Evolutionary conservation across 1,140 invertebrate species (phyloP), one percentile per base, ranked within the genome.

Genomic region (Drosophila sp.): DNA sequence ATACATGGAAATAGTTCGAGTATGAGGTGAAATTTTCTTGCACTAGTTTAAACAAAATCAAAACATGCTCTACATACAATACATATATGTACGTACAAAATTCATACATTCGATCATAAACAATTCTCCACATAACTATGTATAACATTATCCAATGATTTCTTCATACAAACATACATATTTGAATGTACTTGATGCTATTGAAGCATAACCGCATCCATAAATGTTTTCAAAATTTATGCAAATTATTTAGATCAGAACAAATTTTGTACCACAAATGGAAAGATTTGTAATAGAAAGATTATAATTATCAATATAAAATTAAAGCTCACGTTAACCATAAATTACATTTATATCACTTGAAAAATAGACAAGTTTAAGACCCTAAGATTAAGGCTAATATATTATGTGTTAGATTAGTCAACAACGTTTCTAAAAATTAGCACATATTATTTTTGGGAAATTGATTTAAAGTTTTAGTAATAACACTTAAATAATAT

Each of bases 181-280:
- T 17, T 10, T 60, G 56, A 23, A 33, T 58, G 10, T 35, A 27
- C 40, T 25, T 61, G 60, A 17, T 70, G 60, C 57, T 58, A 69
- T 72, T 67, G 40, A 40, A 74, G 71, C 73, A 75, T 67, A 64
- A 63, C 35, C 32, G 1, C 29, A 40, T 8, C 30, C 8, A 23
- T 40, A 66, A 47, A 33, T 76, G 58, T 76, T 69, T 76, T 63
- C 60, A 66, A 60, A 76, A 69, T 60, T 66, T 38, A 60, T 54
- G 38, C 47, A 62, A 66, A 63, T 60, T 55, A 69, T 62, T 33
- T 47, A 70, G 65, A 76, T 76, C 73, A 76, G 63, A 69, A 60
- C 66, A 73, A 64, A 76, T 76, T 69, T 17, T 17, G 17, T 17
- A 17, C 17, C 17, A 17, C 17, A 17, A 17, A 17, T 17, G 17